Evolutionary conservation across 2,888 invertebrate species (phyloP).

Genomic region (Polietes domitor): DNA sequence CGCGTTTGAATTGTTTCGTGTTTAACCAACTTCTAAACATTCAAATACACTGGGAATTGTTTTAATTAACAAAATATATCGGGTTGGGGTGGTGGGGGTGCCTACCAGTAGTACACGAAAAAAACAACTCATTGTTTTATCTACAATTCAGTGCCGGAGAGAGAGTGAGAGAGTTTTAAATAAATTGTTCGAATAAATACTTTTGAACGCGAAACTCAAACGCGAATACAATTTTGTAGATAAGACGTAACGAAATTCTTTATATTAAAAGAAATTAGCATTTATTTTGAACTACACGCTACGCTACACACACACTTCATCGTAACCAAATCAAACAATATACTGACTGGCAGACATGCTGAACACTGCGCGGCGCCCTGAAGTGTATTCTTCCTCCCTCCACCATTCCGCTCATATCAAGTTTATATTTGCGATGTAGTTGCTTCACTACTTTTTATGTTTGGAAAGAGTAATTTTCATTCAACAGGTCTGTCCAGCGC

Average conservation of each 20-base stretch:
- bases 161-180: not conserved
- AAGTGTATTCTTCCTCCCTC: conserved; percentile 38
- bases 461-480: conserved; percentile 27
- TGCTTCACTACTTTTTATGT: conserved; percentile 1
- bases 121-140: conserved; percentile 72
- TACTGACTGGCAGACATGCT: conserved; percentile 31
- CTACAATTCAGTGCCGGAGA: conserved; percentile 43
- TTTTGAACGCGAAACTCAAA: conserved; percentile 44
- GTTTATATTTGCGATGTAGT: conserved; percentile 36
- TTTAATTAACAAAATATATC: not conserved
- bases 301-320: conserved; percentile 47
- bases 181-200: conserved; percentile 43
- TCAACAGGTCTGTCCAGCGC: not conserved
- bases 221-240: conserved; percentile 50
- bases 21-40: conserved; percentile 8
- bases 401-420: no score
- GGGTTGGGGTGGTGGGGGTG: not conserved
- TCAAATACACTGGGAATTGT: not conserved
- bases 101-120: conserved; percentile 73
- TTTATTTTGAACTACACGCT: conserved; percentile 20
- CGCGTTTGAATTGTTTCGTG: not conserved
- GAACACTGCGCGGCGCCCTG: conserved; percentile 8
- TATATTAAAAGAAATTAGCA: conserved; percentile 23
- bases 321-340: conserved; percentile 50
- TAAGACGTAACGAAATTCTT: conserved; percentile 38